Conservation (phyloP, 2,113 vertebrate genomes). For the Rhombomys opimus region DNA sequence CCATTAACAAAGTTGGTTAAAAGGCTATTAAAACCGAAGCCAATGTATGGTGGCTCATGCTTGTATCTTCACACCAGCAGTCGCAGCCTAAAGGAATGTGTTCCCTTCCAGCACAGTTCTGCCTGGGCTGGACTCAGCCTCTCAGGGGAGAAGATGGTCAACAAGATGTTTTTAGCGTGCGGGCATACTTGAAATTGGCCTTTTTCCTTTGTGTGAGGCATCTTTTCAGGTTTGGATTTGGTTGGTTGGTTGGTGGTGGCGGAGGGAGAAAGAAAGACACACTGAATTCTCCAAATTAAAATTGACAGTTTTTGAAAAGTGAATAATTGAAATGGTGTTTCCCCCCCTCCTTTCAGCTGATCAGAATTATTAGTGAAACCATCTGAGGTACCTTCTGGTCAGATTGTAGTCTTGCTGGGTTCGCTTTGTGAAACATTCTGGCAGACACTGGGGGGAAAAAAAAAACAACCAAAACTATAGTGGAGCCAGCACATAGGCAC, state of each 20-base stretch:
- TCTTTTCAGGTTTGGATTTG: neutral
- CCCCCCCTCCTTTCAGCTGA: conserved; percentile 82
- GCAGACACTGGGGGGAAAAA: conserved; percentile 77
- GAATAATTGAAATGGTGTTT: conserved; percentile 85
- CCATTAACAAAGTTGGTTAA: conserved; percentile 93
- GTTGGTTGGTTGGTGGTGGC: conserved; percentile 47
- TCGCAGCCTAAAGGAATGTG: conserved; percentile 65
- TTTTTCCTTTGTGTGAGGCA: neutral
- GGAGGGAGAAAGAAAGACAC: conserved; percentile 51
- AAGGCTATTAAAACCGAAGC: conserved; percentile 91
- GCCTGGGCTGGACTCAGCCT: conserved; percentile 31
- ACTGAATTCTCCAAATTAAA: conserved; percentile 81
- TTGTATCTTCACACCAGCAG: conserved; percentile 74
- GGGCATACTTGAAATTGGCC: neutral
- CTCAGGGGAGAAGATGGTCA: conserved; percentile 19
- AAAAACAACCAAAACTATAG: conserved; percentile 75
- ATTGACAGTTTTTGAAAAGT: conserved; percentile 84
- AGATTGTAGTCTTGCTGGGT: conserved; percentile 88
- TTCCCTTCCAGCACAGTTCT: conserved; percentile 66
- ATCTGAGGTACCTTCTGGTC: conserved; percentile 90
- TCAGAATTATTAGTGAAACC: conserved; percentile 89
- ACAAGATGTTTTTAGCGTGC: neutral
- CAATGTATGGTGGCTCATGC: conserved; percentile 85
- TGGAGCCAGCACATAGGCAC: conserved; percentile 82
- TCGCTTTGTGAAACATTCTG: conserved; percentile 88